Evolutionary conservation across 1,140 invertebrate genomes (phyloP).

Genomic region (Drosophila littoralis): DNA sequence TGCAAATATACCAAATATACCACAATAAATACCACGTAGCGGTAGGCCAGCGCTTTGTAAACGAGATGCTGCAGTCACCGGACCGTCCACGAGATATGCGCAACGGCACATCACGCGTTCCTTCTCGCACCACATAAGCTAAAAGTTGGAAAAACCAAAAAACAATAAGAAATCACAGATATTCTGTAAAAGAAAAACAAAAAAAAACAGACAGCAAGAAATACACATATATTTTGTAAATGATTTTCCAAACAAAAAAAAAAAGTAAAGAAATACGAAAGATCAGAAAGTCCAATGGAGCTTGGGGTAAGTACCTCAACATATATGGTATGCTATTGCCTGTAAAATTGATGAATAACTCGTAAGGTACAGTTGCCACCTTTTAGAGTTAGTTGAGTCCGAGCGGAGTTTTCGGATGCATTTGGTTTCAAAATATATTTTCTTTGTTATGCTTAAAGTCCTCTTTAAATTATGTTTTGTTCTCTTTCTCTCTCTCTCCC

Average conservation of each 20-base stretch:
- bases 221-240: constrained; percentile 75
- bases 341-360: constrained; percentile 14
- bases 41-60: constrained; percentile 84
- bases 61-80: constrained; percentile 84
- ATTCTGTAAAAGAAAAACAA: constrained; percentile 57
- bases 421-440: constrained; percentile 17
- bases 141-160: constrained; percentile 62
- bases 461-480: constrained; percentile 57
- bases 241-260: constrained; percentile 58
- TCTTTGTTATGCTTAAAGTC: constrained; percentile 31
- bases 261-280: constrained; percentile 28
- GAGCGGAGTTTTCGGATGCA: constrained; percentile 16
- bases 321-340: constrained; percentile 5
- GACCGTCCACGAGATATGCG: constrained; percentile 80
- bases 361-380: constrained; percentile 39
- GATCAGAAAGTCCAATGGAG: constrained; percentile 38
- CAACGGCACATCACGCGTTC: constrained; percentile 76
- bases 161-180: constrained; percentile 42
- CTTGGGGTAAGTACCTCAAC: constrained; percentile 56
- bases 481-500: constrained; percentile 55
- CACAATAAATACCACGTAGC: constrained; percentile 65
- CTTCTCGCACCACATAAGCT: constrained; percentile 79
- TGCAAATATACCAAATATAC: constrained; percentile 34
- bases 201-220: constrained; percentile 18
- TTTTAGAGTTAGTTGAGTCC: constrained; percentile 17